Evolutionary conservation across 2,797 vertebrate species (phyloP), one percentile per base, ranked within the genome.

Genomic region (Spea hammondii): DNA sequence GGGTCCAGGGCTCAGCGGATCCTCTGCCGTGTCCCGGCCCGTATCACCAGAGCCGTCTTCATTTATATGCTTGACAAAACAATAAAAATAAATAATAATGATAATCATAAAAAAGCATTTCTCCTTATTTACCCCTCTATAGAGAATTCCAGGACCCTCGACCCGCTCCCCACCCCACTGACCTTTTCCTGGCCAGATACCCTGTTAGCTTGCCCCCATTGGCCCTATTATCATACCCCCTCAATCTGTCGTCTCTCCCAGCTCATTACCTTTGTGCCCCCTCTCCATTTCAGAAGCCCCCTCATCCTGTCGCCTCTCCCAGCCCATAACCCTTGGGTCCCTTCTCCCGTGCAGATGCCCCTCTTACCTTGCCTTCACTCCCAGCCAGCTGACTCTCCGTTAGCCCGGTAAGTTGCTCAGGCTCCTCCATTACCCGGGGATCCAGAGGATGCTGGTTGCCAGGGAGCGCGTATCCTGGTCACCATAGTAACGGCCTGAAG

Each of bases 401-500:
- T 54, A 4, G 1, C 65, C 11, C 32, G 11, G 9, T n/a, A 5
- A 32, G 1, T 65, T 49, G 8, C 74, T 47, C 53, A 2, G 8
- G 9, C 11, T 70, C 46, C 55, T 70, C 66, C 75, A 70, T 77
- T 32, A 7, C 6, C 67, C 8, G 1, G 47, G 46, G 55, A 70
- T 60, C 65, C n/a, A 17, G 74, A 55, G 64, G 74, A 76, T 76
- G 65, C 46, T 8, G 14, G 75, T 70, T 77, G 66, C 75, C 44
- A 62, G 55, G 75, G 4, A n/a, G 51, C 74, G 13, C 1, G 62
- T 32, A 14, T 47, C 14, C 46, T 13, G 12, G 4, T 57, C 65
- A 70, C 67, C 67, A 68, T 62, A 13, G 65, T 13, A 69, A 69
- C 67, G n/a, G 67, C 49, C n/a, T 0, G 32, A 32, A 32, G 65